Conservation (phyloP, 2,797 vertebrate genomes). For the Staurois parvus region DNA sequence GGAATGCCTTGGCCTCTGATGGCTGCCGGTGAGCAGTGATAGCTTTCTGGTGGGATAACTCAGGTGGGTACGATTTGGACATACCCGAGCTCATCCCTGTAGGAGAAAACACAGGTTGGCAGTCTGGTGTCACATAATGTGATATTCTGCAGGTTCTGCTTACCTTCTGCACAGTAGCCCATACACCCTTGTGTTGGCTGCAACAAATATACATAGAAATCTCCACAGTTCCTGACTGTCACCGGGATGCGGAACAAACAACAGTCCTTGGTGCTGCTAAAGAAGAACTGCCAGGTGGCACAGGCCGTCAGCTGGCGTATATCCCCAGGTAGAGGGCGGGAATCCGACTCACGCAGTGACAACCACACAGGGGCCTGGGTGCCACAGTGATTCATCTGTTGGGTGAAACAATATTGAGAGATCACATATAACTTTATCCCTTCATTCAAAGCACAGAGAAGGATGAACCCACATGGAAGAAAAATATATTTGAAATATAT, state of each 20-base stretch:
- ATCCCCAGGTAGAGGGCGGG: slow-evolving; percentile 82
- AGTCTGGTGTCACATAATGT: neutral
- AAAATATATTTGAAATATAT: too few species aligned
- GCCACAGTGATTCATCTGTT: slow-evolving; percentile 89
- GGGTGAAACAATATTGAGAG: slow-evolving; percentile 51
- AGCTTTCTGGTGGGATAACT: too few species aligned
- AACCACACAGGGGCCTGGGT: slow-evolving; percentile 92
- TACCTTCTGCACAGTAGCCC: slow-evolving; percentile 92
- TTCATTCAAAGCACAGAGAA: too few species aligned
- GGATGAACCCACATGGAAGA: too few species aligned
- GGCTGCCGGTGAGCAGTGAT: too few species aligned
- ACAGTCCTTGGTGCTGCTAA: slow-evolving; percentile 81
- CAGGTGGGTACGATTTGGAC: too few species aligned
- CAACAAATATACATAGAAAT: slow-evolving; percentile 89
- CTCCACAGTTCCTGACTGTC: slow-evolving; percentile 87
- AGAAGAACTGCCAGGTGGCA: slow-evolving; percentile 87
- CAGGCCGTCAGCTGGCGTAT: slow-evolving; percentile 85
- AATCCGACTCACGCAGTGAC: slow-evolving; percentile 81
- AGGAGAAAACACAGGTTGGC: too few species aligned
- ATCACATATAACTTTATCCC: too few species aligned
- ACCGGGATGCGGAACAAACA: slow-evolving; percentile 91
- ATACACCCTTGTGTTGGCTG: slow-evolving; percentile 92
- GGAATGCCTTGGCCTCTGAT: too few species aligned
- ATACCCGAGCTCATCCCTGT: too few species aligned
- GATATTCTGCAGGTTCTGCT: slow-evolving; percentile 35